A percentile compares a stretch with the other conserved stretches of the same genome.
phyloP scores from a whole-genome alignment of 2,113 vertebrate genomes.

The Petaurus breviceps region DNA sequence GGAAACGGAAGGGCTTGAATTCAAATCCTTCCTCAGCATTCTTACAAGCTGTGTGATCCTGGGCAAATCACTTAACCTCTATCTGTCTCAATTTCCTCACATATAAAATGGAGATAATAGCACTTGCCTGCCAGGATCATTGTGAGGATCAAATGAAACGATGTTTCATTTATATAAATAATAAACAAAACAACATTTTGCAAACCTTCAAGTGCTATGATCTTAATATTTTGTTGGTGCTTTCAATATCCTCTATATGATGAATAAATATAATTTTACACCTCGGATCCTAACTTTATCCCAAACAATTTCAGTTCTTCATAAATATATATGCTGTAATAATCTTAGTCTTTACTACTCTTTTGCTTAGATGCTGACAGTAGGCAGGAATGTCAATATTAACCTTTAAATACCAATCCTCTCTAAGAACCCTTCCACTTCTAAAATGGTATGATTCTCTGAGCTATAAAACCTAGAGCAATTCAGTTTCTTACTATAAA shows the following conservation, averaged over 20 bases:
- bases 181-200: no score
- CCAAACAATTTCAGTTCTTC: conserved; percentile 4
- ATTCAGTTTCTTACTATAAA: conserved; percentile 5
- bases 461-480: conserved; percentile 30
- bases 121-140: not conserved
- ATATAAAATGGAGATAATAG: not conserved
- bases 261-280: not conserved
- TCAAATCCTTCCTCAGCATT: no score
- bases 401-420: not conserved
- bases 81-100: not conserved
- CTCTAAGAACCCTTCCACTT: conserved; percentile 16
- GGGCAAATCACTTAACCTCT: not conserved
- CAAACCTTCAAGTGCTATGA: not conserved
- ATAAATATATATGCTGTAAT: not conserved
- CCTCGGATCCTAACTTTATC: not conserved
- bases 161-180: no score
- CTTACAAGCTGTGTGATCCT: not conserved
- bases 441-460: conserved; percentile 36
- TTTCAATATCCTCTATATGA: no score
- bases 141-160: not conserved
- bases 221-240: not conserved
- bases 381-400: not conserved
- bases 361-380: not conserved
- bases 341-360: not conserved
- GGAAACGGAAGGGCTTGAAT: not conserved